Evolutionary conservation across 2,888 invertebrate species (phyloP).

Genomic region (Calameuta filiformis): DNA sequence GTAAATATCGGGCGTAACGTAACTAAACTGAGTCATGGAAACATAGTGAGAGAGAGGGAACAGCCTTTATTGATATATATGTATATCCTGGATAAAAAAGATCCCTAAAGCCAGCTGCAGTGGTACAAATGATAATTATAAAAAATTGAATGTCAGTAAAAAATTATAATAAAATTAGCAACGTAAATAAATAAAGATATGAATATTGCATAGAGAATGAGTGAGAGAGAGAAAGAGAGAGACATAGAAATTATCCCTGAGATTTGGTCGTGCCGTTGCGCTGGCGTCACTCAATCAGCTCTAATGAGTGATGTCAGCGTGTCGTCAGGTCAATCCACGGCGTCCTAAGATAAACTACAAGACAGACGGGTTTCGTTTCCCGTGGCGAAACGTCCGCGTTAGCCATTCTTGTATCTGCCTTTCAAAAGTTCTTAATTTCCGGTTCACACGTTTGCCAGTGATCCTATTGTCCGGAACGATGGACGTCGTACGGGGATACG

Average conservation of each 20-base stretch:
- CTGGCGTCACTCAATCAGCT: conserved; percentile 47
- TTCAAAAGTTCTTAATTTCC: neutral
- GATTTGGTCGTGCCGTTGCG: conserved; percentile 7
- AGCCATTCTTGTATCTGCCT: neutral
- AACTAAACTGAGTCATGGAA: no score
- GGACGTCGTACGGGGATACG: conserved; percentile 58
- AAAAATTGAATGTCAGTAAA: no score
- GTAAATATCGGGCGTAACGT: no score
- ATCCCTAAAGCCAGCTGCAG: no score
- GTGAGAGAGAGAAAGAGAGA: neutral
- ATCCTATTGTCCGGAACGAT: conserved; percentile 28
- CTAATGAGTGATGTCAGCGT: conserved; percentile 64
- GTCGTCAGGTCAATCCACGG: conserved; percentile 62
- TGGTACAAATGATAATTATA: no score
- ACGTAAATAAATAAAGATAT: no score
- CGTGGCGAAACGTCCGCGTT: neutral
- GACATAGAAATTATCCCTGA: neutral
- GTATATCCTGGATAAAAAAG: no score
- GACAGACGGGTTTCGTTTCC: neutral
- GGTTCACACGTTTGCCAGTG: neutral
- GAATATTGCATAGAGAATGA: no score
- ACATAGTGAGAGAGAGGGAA: no score
- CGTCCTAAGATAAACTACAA: conserved; percentile 57
- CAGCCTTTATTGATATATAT: no score
- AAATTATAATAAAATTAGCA: no score